Evolutionary conservation across 1,140 invertebrate genomes (phyloP), one percentile per base, ranked within the genome.

Genomic region (Drosophila subpulchrella): DNA sequence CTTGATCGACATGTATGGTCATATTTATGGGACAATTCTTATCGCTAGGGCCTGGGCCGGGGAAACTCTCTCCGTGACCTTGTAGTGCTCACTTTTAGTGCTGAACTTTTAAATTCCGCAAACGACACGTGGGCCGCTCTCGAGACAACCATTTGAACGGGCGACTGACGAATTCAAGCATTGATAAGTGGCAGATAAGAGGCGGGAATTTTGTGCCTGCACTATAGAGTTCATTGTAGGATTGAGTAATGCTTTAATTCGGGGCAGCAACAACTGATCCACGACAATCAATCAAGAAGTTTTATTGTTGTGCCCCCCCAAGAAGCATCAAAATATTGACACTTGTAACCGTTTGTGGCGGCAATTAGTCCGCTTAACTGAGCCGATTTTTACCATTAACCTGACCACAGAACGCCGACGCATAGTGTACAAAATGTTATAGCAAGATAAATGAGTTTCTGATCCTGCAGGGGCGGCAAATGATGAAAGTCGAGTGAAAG

Each of bases 301-400:
- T 17, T 36, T 10, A 39, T 4, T 11, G 17, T 46, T 20, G 10
- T 20, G 42, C 42, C 41, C 61, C 60, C 56, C 55, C 61, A 65
- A 7, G 48, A 32, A 13, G 42, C 56, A 79, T 88, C 84, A 89
- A 74, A 89, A 88, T 88, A 88, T 88, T 88, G 84, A 89, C 84
- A 84, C 80, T 88, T 88, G 83, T 60, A 65, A 67, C 84, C 65
- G 68, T 77, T 80, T 86, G 83, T 70, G 61, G 76, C 79, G 68
- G 71, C 83, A 86, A 86, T 86, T 86, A 89, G 83, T 82, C 68
- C 63, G 67, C 75, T 81, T 70, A 86, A 81, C 66, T 50, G 65
- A 83, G 39, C 46, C 76, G 68, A 75, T 75, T 65, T 41, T 34
- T 10, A 24, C 5, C 32, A 66, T 76, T 75, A 62, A 65, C 75